Evolutionary conservation across 2,113 vertebrate species (phyloP), one percentile per base, ranked within the genome.

Genomic region (Sardina pilchardus): DNA sequence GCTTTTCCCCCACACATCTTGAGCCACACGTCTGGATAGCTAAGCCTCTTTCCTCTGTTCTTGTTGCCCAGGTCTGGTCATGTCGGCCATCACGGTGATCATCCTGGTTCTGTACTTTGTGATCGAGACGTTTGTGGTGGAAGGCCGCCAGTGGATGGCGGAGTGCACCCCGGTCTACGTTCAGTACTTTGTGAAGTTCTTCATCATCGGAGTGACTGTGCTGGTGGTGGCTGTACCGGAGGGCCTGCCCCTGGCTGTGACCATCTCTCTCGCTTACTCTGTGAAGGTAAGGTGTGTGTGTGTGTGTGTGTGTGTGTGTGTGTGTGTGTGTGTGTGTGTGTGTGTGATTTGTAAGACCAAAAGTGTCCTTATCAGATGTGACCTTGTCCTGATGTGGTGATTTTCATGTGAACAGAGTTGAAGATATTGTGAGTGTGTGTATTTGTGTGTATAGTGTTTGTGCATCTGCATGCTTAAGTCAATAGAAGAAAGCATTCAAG

Each of bases 131-230:
- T 98, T 98, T 87, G 96, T 97, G 9, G 90, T 97, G 26, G 92
- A 95, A 26, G 95, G 96, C 90, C 86, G 86, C 85, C 85, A 17
- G 2, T 98, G 97, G 97, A 19, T 96, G 87, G 87, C 97, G 0
- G 96, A 97, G 89, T 98, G 97, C 89, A 97, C 96, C 0, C 97
- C 97, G 0, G 93, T 98, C 87, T 98, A 97, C 21, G 91, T 98
- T 88, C 97, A 98, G 90, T 97, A 98, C 91, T 97, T 97, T 71
- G 97, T 98, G 90, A 98, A 98, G 92, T 98, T 98, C 93, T 98
- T 98, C 94, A 98, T 98, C 92, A 97, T 98, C 1, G 97, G 97
- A 7, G 97, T 98, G 89, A 97, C 97, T 0, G 97, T 97, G 89
- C 91, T 97, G 92, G 97, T 98, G 30, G 97, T 97, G 87, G 97